Conservation (phyloP, 2,113 vertebrate species). For the Condylura cristata region DNA sequence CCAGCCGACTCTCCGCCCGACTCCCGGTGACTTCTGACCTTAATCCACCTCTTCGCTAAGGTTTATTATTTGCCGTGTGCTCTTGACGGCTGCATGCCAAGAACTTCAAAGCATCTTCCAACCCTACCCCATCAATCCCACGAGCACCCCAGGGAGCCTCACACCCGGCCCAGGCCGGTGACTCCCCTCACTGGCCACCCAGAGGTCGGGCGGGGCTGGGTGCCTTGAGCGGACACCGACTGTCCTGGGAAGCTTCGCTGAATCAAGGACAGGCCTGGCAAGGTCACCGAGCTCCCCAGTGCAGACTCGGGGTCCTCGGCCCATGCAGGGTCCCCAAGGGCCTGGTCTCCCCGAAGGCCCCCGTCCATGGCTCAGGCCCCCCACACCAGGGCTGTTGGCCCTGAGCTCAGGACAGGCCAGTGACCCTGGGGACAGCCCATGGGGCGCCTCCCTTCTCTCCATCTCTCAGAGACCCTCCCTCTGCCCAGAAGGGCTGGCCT, state of each 20-base stretch:
- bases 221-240: background rate
- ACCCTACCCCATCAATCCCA: slow-evolving; percentile 45
- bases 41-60: slow-evolving; percentile 48
- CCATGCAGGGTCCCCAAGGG: too few relatives aligned
- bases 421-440: background rate
- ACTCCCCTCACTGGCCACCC: background rate
- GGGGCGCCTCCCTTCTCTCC: background rate
- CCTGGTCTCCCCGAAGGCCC: too few relatives aligned
- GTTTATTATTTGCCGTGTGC: slow-evolving; percentile 27
- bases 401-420: fast-evolving
- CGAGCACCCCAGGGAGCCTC: slow-evolving; percentile 7
- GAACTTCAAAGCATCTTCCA: slow-evolving; percentile 65
- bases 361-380: too few relatives aligned
- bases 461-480: background rate
- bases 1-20: background rate
- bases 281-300: slow-evolving; percentile 24
- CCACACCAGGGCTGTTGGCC: fast-evolving
- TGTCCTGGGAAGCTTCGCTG: slow-evolving; percentile 9
- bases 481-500: background rate
- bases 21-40: slow-evolving; percentile 34
- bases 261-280: slow-evolving; percentile 57
- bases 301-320: background rate
- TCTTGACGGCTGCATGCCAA: slow-evolving; percentile 30
- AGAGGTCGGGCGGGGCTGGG: background rate
- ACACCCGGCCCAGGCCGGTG: background rate